These are phyloP conservation scores for Crocuta crocuta DNA, from an alignment of 2,113 vertebrate genomes.

Conservation along the genomic window DNA sequence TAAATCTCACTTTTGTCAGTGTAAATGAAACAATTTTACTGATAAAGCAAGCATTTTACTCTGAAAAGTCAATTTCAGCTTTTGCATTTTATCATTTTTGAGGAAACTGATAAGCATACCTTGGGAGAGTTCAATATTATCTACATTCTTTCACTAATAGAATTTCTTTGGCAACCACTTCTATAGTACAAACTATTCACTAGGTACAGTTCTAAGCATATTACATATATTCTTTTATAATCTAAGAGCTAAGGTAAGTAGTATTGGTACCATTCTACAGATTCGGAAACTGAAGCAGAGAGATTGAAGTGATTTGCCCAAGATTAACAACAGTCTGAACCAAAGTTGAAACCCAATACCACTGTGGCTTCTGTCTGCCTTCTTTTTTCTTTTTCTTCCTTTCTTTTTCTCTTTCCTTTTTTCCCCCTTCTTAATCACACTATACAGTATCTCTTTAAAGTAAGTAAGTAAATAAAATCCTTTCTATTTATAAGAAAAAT, in stretches of 20 bases:
- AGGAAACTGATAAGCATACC: neutral
- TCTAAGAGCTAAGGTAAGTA: neutral
- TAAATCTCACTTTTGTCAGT: neutral
- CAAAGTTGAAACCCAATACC: neutral
- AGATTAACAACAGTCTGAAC: neutral
- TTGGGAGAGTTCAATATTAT: neutral
- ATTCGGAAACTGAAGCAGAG: neutral
- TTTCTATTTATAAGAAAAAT: neutral
- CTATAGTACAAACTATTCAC: neutral
- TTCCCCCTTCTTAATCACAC: neutral
- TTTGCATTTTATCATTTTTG: constrained; percentile 1
- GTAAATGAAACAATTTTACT: neutral
- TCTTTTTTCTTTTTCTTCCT: neutral
- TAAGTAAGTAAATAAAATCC: neutral
- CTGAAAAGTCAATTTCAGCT: neutral
- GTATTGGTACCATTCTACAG: neutral
- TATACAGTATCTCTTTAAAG: neutral
- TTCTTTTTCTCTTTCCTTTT: too few relatives aligned
- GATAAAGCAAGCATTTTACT: neutral
- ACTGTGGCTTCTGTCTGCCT: neutral
- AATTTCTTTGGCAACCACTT: neutral
- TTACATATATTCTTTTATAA: neutral
- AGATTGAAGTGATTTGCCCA: neutral
- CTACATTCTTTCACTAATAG: neutral
- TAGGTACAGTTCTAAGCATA: neutral